Percentiles rank a stretch among this genome's conserved stretches.
Evolutionary conservation across 2,113 vertebrate species (phyloP).

Genomic region (Cnemophilus loriae): DNA sequence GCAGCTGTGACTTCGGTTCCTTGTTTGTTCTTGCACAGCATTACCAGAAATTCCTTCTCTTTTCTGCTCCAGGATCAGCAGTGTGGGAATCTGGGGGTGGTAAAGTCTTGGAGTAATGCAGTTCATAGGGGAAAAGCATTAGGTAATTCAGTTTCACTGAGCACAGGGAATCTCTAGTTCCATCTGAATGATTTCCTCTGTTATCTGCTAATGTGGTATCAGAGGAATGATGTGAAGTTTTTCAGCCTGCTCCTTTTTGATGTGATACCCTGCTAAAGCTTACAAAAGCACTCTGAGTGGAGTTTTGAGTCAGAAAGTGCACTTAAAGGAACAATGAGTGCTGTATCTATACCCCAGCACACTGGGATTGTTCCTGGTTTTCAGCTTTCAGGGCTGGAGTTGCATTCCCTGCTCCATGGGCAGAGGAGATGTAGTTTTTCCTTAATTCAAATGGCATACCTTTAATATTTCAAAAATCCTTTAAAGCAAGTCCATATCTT

Average conservation of each 20-base stretch:
- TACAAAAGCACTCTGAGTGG: not conserved
- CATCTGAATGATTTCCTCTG: not conserved
- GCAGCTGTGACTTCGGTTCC: not conserved
- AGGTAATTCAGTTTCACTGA: not conserved
- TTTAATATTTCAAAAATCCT: not conserved
- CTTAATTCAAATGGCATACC: not conserved
- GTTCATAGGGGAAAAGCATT: not conserved
- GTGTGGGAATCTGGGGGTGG: not conserved
- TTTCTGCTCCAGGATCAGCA: not conserved
- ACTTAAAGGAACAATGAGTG: not conserved
- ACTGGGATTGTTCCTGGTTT: not conserved
- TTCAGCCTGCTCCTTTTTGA: not conserved
- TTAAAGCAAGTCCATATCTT: not conserved
- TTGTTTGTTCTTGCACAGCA: not conserved
- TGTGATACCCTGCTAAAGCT: not conserved
- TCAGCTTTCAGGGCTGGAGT: not conserved
- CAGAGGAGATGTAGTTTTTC: not conserved
- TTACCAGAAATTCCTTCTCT: not conserved
- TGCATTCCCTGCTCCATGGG: not conserved
- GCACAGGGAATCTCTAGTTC: not conserved
- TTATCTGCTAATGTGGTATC: not conserved
- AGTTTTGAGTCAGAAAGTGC: not conserved
- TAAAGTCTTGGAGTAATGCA: not conserved
- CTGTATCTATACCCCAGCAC: not conserved
- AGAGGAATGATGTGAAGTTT: not conserved